Percentiles rank a stretch among this genome's conserved stretches.
These are phyloP conservation scores for Aplodontia rufa DNA, from an alignment of 2,113 vertebrate species.

Conservation along the genomic window DNA sequence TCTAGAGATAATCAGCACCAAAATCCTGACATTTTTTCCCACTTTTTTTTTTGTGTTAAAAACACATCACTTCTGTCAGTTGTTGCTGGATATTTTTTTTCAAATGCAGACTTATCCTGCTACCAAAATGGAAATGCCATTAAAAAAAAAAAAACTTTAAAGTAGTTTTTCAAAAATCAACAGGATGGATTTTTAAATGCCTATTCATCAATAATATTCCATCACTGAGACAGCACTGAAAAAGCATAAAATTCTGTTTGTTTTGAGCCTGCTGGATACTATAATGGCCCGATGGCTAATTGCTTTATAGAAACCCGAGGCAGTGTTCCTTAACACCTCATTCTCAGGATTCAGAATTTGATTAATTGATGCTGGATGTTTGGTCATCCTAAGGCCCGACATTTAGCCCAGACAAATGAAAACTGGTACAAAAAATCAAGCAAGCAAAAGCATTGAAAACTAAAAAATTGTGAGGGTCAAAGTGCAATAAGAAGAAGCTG, in stretches of 20 bases:
- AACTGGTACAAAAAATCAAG: conserved; percentile 47
- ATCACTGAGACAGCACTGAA: neutral
- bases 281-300: neutral
- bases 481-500: conserved; percentile 82
- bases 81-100: conserved; percentile 44
- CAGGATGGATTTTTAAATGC: conserved; percentile 54
- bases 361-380: conserved; percentile 48
- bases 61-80: conserved; percentile 72
- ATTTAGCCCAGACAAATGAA: conserved; percentile 63
- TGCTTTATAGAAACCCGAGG: conserved; percentile 54
- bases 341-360: conserved; percentile 42
- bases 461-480: conserved; percentile 71
- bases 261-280: neutral
- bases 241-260: conserved; percentile 26
- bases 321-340: conserved; percentile 25
- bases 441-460: conserved; percentile 53
- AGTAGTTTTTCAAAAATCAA: conserved; percentile 61
- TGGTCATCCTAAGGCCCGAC: conserved; percentile 36
- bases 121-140: conserved; percentile 69
- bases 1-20: conserved; percentile 63
- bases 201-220: conserved; percentile 65
- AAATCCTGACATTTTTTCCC: conserved; percentile 66
- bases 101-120: conserved; percentile 25
- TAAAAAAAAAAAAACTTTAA: conserved; percentile 55
- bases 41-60: conserved; percentile 69